A percentile compares a stretch with the other conserved stretches of the same genome.
These are phyloP conservation scores for Pygoscelis antarcticus DNA, from an alignment of 2,113 vertebrate species.

Conservation along the genomic window DNA sequence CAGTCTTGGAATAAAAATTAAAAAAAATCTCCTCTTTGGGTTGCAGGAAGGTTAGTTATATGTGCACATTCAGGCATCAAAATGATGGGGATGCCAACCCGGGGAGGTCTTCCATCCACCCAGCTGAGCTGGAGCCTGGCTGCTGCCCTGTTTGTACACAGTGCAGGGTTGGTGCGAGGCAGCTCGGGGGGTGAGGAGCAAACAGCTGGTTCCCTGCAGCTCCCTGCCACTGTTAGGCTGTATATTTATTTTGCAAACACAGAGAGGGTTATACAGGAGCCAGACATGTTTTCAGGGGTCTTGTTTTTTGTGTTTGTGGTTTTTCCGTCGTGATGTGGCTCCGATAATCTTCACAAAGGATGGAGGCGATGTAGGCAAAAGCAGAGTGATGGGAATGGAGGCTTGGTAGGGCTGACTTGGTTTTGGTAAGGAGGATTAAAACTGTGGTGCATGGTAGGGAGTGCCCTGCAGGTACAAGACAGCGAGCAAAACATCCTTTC, in stretches of 20 bases:
- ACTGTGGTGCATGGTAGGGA: neutral
- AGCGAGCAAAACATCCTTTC: neutral
- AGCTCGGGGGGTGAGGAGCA: neutral
- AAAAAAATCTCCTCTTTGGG: neutral
- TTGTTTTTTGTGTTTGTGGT: neutral
- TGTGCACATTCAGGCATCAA: neutral
- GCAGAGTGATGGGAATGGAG: neutral
- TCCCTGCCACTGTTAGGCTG: neutral
- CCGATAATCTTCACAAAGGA: neutral
- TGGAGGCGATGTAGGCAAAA: neutral
- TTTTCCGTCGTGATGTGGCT: neutral
- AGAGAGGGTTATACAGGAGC: neutral
- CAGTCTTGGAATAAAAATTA: neutral
- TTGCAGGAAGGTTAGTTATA: neutral
- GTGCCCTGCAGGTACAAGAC: neutral
- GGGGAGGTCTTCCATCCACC: neutral
- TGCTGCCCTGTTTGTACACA: neutral
- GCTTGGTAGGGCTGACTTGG: neutral
- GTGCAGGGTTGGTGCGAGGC: neutral
- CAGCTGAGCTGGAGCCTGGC: neutral
- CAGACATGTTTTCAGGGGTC: neutral
- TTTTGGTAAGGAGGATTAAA: neutral
- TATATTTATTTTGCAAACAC: neutral
- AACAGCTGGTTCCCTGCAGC: neutral
- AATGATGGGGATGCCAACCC: neutral